Evolutionary conservation across 2,888 invertebrate genomes (phyloP).

Genomic region (Troglohyphantes excavatus): DNA sequence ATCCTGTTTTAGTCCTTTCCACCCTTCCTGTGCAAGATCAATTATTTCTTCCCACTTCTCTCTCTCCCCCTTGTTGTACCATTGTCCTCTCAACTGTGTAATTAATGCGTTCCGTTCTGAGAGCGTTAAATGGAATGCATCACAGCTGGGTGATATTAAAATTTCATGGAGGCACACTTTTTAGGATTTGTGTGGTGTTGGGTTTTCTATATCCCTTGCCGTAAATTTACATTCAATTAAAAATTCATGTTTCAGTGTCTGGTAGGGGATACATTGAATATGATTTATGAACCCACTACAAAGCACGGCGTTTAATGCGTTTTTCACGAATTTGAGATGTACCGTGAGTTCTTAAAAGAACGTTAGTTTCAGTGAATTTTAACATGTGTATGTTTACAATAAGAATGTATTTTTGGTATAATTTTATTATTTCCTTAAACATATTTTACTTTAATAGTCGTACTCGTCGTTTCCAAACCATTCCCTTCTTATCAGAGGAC

Average conservation of each 20-base stretch:
- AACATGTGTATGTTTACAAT: too few relatives aligned
- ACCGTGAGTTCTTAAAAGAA: too few relatives aligned
- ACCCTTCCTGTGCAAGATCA: neutral
- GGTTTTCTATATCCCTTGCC: neutral
- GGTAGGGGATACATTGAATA: neutral
- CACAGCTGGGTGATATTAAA: neutral
- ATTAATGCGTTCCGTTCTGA: conserved; percentile 15
- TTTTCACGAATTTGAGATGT: too few relatives aligned
- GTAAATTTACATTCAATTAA: neutral
- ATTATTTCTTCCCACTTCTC: conserved; percentile 25
- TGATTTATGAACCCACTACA: too few relatives aligned
- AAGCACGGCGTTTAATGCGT: too few relatives aligned
- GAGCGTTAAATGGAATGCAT: neutral
- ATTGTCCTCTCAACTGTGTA: conserved; percentile 27
- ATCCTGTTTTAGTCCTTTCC: neutral
- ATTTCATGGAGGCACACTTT: neutral
- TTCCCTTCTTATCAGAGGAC: too few relatives aligned
- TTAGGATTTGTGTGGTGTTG: neutral
- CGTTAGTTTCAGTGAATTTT: too few relatives aligned
- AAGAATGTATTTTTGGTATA: too few relatives aligned
- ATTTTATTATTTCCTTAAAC: too few relatives aligned
- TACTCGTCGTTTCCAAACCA: too few relatives aligned
- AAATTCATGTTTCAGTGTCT: neutral
- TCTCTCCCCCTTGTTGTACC: conserved; percentile 5
- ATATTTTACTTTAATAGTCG: too few relatives aligned